Evolutionary conservation across 1,140 invertebrate genomes (phyloP).

Genomic region (Chlorops oryzae): DNA sequence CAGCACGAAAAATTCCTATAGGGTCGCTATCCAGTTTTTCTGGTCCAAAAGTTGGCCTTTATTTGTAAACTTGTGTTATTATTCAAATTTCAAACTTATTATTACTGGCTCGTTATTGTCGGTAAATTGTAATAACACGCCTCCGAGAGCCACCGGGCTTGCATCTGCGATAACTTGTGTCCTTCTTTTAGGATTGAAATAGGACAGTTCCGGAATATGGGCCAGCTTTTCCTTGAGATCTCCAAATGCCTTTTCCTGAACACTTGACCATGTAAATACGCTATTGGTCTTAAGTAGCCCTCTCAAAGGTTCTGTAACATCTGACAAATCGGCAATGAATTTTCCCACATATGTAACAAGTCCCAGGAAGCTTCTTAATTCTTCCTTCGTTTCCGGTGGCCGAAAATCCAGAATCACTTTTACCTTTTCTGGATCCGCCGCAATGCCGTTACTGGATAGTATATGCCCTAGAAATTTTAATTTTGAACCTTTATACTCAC

Average conservation of each 20-base stretch:
- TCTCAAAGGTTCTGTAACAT: conserved; percentile 20
- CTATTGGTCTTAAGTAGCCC: conserved; percentile 17
- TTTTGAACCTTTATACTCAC: conserved; percentile 26
- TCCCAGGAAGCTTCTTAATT: conserved; percentile 36
- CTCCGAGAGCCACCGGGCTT: conserved; percentile 17
- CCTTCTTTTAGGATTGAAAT: conserved; percentile 6
- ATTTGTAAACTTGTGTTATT: no score
- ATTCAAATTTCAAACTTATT: conserved; percentile 9
- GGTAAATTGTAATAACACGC: conserved; percentile 10
- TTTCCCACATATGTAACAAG: conserved; percentile 31
- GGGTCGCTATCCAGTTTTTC: no score
- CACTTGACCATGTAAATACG: conserved; percentile 4
- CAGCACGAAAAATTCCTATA: no score
- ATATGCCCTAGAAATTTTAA: no score
- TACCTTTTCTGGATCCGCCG: no score
- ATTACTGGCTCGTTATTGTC: not conserved
- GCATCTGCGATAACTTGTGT: conserved; percentile 17
- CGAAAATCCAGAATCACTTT: conserved; percentile 20
- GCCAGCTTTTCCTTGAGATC: conserved; percentile 11
- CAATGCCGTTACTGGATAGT: no score
- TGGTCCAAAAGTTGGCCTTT: no score
- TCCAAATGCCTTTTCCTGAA: conserved; percentile 9
- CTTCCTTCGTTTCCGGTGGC: conserved; percentile 20
- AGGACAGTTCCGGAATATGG: conserved; percentile 1
- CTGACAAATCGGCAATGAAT: conserved; percentile 16